Evolutionary conservation across 2,888 invertebrate genomes (phyloP), one percentile per base, ranked within the genome.

Genomic region (Podotricha telesiphe): DNA sequence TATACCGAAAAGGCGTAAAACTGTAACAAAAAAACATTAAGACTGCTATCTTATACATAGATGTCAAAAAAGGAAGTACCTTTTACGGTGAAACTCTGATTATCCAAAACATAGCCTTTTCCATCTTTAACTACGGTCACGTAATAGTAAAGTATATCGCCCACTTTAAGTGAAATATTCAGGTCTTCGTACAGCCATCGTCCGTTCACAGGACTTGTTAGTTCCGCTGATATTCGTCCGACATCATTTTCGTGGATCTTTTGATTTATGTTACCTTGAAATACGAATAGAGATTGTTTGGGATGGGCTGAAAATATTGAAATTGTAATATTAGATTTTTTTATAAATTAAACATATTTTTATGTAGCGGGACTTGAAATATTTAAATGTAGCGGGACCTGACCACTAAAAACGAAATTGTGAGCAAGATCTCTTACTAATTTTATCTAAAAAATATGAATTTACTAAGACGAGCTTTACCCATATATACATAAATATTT

Each of bases 241-340:
- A 89, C 86, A 64, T 94, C 92, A 8, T 85, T 86, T 1, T 82
- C 76, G 0, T 74, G 80, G 69, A 96, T 94, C 0, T 80, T 78
- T 34, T 90, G 86, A 80, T 96, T 96, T 17, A 95, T 77, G 73
- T 95, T 94, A 0, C 94, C 95, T 84, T 96, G 94, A 80, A 96
- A 95, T 0, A 91, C 94, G 77, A 96, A 95, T 7, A 94, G 79
- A 61, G 86, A 85, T 0, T 95, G 37, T 6, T 4, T 37, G 94
- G 88, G 79, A 28, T 85, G 85, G 81, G 94, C 96, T 89, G 28
- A 28, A 28, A 28, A 28, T 4, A 28, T 28, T 4, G 28, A 28
- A 28, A 28, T 28, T 28, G n/a, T n/a, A 28, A 28, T 28, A 28
- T 28, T n/a, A n/a, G n/a, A n/a, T n/a, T n/a, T n/a, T n/a, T n/a